Evolutionary conservation across 2,113 vertebrate species (phyloP).

Genomic region (Passer montanus): DNA sequence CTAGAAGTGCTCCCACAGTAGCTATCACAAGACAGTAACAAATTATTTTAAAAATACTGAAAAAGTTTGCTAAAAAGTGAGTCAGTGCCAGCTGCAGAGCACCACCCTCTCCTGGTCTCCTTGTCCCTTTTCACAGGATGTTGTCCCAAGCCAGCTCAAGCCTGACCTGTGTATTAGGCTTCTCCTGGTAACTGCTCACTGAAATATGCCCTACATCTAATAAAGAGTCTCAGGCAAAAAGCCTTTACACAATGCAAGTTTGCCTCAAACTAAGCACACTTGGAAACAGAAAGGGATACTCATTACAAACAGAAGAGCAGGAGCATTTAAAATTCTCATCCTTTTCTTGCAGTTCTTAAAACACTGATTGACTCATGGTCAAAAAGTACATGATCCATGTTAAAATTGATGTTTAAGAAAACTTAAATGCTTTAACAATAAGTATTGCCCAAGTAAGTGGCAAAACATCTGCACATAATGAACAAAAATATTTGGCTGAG

Average conservation of each 20-base stretch:
- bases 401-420: neutral
- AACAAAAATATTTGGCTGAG: constrained; percentile 16
- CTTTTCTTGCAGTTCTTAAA: neutral
- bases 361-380: neutral
- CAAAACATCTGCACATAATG: constrained; percentile 17
- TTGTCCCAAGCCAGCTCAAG: neutral
- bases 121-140: neutral
- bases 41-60: neutral
- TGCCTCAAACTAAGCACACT: neutral
- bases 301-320: neutral
- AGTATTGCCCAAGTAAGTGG: neutral
- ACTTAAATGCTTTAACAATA: neutral
- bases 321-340: neutral
- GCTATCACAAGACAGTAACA: neutral
- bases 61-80: neutral
- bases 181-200: neutral
- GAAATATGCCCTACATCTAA: neutral
- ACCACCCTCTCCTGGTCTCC: neutral
- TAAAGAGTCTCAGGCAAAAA: neutral
- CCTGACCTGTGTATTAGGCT: neutral
- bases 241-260: neutral
- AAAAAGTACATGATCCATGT: neutral
- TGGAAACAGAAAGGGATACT: neutral
- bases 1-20: neutral
- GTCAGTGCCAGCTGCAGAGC: neutral